Base-by-base conservation (phyloP, 2,797 vertebrate species). In the Syngnathus rostellatus region DNA sequence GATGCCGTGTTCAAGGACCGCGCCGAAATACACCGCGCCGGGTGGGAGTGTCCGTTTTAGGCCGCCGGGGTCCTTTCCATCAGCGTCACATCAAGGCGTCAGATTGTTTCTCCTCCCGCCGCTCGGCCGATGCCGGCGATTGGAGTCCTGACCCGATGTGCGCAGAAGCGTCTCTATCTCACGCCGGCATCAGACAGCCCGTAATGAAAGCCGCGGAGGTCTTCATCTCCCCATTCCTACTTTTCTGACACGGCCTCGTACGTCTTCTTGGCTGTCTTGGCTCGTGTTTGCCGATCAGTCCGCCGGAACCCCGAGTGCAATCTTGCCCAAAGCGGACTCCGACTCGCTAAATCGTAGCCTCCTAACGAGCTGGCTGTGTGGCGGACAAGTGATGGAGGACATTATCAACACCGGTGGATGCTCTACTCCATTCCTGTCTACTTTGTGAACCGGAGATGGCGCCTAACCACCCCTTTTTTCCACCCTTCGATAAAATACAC, bases 91-190 rank as follows among this genome's bases (percentile, higher is more conserved):
- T 83, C 82, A 74, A 61, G 57, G 1, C 25, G 55, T 67, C 65
- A 78, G 80, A 85, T 84, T 84, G 83, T 84, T 83, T 86, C 76
- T 58, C 70, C 75, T 73, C 63, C 0, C 67, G 67, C 67, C 63
- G 21, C 66, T 68, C 19, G 48, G 72, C 71, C 50, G 64, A 65
- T 69, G 69, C 76, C 78, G 72, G 75, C 82, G 87, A 90, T 89
- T 89, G 85, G 83, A 88, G 88, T 89, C 86, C 68, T 89, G 88
- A 89, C 87, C 88, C 75, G 71, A 62, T 37, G 63, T 77, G 77
- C 69, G 66, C 68, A 67, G 68, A 77, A 73, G 25, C 45, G 50
- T 74, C 85, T 81, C 75, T 85, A 85, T 88, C 86, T 84, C 73
- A 55, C 12, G 62, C 73, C 67, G 77, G 69, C 78, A 86, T 86